These are phyloP conservation scores for Rugalucina vietnamica DNA, from an alignment of 2,888 invertebrate genomes.

Conservation along the genomic window DNA sequence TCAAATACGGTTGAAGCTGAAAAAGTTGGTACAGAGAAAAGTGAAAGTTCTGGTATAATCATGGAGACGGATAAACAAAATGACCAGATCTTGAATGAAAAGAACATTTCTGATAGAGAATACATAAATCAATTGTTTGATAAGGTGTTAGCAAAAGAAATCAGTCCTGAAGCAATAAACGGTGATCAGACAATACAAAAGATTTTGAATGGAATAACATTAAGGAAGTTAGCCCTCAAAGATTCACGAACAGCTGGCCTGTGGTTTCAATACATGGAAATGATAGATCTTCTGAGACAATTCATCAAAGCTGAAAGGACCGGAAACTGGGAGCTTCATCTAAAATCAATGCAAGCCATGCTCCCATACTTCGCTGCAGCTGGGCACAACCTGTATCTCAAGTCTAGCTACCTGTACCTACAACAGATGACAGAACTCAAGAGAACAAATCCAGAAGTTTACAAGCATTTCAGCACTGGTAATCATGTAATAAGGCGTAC, in stretches of 20 bases:
- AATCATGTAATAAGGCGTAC: background rate
- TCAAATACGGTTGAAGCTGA: background rate
- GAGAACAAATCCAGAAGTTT: background rate
- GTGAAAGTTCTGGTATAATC: background rate
- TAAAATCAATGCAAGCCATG: background rate
- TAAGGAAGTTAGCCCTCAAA: background rate
- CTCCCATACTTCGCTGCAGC: background rate
- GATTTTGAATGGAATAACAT: background rate
- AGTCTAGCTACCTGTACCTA: background rate
- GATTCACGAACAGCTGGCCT: slow-evolving; percentile 28
- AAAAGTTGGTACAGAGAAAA: background rate
- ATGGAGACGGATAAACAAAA: background rate
- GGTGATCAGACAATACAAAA: background rate
- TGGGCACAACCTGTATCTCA: background rate
- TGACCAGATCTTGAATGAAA: background rate
- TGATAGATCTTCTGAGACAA: slow-evolving; percentile 35
- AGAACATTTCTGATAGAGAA: background rate
- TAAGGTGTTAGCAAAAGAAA: background rate
- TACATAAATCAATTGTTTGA: background rate
- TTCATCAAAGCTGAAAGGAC: background rate
- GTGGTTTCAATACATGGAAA: slow-evolving; percentile 58
- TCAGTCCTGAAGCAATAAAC: background rate
- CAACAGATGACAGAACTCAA: background rate
- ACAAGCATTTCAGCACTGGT: background rate
- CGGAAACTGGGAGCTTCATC: background rate